phyloP scores from a whole-genome alignment of 2,797 vertebrate species.

The Triplophysa bombifrons region DNA sequence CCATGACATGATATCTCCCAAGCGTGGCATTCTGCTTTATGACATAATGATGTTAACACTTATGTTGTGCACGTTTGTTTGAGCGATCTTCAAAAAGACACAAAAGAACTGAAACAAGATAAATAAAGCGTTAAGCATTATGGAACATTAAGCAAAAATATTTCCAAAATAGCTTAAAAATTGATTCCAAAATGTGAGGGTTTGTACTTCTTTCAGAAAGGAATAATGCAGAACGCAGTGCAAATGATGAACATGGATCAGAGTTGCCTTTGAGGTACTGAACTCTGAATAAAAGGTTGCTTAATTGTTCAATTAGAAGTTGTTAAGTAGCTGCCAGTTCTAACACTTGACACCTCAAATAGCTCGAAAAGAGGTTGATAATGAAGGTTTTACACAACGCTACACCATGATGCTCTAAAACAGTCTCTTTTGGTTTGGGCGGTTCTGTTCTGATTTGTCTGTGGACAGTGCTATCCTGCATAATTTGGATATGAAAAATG shows the following conservation, averaged over 20 bases:
- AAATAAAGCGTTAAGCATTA: constrained; percentile 1
- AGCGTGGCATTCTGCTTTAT: constrained; percentile 51
- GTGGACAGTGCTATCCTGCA: neutral
- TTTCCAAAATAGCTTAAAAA: constrained; percentile 8
- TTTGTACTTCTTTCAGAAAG: constrained; percentile 5
- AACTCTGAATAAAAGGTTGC: neutral
- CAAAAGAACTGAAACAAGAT: constrained; percentile 23
- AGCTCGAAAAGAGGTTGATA: neutral
- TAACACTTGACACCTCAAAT: neutral
- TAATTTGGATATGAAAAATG: neutral
- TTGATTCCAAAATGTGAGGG: neutral
- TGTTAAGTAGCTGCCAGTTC: constrained; percentile 26
- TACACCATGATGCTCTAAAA: neutral
- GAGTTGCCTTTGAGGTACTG: constrained; percentile 2
- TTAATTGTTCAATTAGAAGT: constrained; percentile 12
- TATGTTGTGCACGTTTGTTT: constrained; percentile 35
- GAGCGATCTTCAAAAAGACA: constrained; percentile 38
- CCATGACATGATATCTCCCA: constrained; percentile 50
- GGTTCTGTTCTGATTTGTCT: neutral
- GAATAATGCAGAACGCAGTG: neutral
- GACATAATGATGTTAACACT: constrained; percentile 39
- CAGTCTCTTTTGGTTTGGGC: neutral
- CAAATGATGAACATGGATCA: constrained; percentile 11
- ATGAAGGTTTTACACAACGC: neutral
- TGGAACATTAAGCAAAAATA: neutral